These are phyloP conservation scores for Anastatus disparis DNA, from an alignment of 1,140 invertebrate species.

Conservation along the genomic window DNA sequence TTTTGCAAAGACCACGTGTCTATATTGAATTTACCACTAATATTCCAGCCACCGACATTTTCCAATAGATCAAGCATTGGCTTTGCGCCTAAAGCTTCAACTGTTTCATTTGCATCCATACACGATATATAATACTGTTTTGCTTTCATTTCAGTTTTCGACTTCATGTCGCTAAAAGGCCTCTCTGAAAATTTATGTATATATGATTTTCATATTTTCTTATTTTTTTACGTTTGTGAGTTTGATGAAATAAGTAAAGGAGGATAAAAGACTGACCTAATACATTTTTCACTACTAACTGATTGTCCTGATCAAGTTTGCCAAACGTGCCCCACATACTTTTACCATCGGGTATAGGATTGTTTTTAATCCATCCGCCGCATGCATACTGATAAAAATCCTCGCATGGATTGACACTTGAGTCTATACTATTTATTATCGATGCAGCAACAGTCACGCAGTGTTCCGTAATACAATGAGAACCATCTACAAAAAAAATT, in stretches of 20 bases:
- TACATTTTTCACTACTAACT: constrained; percentile 90
- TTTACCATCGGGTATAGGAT: constrained; percentile 92
- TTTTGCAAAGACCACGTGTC: constrained; percentile 81
- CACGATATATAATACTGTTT: constrained; percentile 93
- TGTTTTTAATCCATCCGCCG: constrained; percentile 90
- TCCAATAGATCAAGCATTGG: constrained; percentile 83
- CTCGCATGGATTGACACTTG: constrained; percentile 84
- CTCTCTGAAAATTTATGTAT: constrained; percentile 66
- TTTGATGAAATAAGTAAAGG: too few species aligned
- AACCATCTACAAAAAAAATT: constrained; percentile 54
- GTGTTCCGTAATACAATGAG: constrained; percentile 80
- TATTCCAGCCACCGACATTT: constrained; percentile 82
- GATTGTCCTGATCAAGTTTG: constrained; percentile 92
- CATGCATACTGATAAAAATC: constrained; percentile 97
- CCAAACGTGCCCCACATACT: constrained; percentile 96
- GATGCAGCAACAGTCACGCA: constrained; percentile 89
- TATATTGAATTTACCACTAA: constrained; percentile 72
- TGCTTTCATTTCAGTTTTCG: constrained; percentile 88
- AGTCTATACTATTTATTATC: constrained; percentile 86
- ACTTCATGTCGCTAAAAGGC: constrained; percentile 72
- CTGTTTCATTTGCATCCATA: constrained; percentile 91
- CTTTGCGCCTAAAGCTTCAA: constrained; percentile 82
- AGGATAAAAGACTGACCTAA: constrained; percentile 71
- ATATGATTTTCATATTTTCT: too few species aligned
- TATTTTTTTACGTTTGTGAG: too few species aligned